These are phyloP conservation scores for Equus quagga DNA, from an alignment of 2,113 vertebrate genomes.

Conservation along the genomic window DNA sequence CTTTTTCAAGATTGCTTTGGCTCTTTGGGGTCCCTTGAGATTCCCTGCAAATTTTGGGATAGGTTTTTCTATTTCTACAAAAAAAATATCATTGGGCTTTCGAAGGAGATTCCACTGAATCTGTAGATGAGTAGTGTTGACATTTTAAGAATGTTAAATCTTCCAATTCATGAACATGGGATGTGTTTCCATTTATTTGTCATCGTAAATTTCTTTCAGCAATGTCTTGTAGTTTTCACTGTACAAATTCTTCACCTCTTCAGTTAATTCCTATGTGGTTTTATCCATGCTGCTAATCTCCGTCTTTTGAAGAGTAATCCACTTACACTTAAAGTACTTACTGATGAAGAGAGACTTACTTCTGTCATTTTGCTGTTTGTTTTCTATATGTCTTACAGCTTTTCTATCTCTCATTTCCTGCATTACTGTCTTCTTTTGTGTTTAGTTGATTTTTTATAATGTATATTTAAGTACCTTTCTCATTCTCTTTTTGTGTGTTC, in stretches of 20 bases:
- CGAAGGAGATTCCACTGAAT: not conserved
- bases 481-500: not conserved
- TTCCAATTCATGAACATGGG: not conserved
- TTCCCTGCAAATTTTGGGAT: not conserved
- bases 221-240: not conserved
- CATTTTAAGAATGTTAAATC: not conserved
- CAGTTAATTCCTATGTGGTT: not conserved
- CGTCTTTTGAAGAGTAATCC: not conserved
- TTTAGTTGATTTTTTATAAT: not conserved
- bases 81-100: not conserved
- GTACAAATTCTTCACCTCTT: not conserved
- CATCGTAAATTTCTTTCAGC: not conserved
- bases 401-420: not conserved
- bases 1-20: not conserved
- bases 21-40: not conserved
- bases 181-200: not conserved
- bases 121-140: not conserved
- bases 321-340: not conserved
- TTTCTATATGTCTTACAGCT: not conserved
- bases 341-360: too few relatives aligned
- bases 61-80: not conserved
- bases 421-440: not conserved
- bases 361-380: not conserved
- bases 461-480: not conserved
- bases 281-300: not conserved